A percentile compares a stretch with the other conserved stretches of the same genome.
These are phyloP conservation scores for Zaprionus ghesquierei DNA, from an alignment of 1,140 invertebrate genomes.

Conservation along the genomic window DNA sequence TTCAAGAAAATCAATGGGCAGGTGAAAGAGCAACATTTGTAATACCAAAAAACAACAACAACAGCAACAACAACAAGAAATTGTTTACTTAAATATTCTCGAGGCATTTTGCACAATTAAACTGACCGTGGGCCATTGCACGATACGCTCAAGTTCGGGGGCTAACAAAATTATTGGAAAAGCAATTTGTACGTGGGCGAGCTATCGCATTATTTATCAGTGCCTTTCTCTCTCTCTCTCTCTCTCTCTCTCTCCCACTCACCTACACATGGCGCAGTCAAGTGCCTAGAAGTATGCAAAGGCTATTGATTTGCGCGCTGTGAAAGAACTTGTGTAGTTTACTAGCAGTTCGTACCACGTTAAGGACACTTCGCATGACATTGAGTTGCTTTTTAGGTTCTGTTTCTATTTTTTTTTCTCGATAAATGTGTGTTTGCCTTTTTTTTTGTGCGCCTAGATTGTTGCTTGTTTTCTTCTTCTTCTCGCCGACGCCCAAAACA, in stretches of 20 bases:
- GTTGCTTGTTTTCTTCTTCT: background rate
- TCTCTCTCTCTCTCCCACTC: background rate
- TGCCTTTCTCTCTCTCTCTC: background rate
- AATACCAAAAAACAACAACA: constrained; percentile 1
- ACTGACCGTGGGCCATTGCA: constrained; percentile 4
- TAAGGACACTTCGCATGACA: constrained; percentile 34
- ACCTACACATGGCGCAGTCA: background rate
- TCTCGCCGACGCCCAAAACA: background rate
- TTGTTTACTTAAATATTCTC: constrained; percentile 20
- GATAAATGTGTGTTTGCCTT: background rate
- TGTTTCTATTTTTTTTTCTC: background rate
- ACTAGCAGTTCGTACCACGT: background rate
- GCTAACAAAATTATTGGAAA: constrained; percentile 39
- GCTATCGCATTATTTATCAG: constrained; percentile 37
- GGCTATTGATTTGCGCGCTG: constrained; percentile 17
- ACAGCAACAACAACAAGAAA: background rate
- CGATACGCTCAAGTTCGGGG: constrained; percentile 26
- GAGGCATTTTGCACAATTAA: constrained; percentile 18
- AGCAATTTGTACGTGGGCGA: constrained; percentile 25
- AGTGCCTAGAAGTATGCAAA: constrained; percentile 37
- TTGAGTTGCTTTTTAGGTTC: constrained; percentile 18
- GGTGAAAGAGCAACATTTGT: background rate
- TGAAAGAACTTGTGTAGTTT: background rate
- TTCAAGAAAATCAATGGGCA: constrained; percentile 37
- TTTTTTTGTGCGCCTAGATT: background rate